These are phyloP conservation scores for Callionymus lyra DNA, from an alignment of 2,113 vertebrate genomes.

Conservation along the genomic window DNA sequence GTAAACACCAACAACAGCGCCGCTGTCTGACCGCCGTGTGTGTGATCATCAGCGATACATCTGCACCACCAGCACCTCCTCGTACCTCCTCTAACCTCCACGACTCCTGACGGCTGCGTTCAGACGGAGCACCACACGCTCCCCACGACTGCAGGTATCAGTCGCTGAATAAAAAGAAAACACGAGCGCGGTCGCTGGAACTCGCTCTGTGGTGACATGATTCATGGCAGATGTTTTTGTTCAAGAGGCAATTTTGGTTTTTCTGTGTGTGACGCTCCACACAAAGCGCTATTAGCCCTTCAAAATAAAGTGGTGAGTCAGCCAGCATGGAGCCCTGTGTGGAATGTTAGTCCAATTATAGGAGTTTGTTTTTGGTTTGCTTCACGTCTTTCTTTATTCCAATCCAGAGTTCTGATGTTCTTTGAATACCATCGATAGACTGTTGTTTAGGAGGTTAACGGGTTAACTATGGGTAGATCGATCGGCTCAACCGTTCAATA, in stretches of 20 bases:
- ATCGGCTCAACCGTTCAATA: no score
- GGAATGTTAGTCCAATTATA: not conserved
- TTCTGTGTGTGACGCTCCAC: conserved; percentile 19
- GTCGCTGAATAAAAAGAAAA: conserved; percentile 6
- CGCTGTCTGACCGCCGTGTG: conserved; percentile 12
- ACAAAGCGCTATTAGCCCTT: conserved; percentile 5
- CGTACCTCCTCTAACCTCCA: conserved; percentile 37
- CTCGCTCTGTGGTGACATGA: conserved; percentile 55
- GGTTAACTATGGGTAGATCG: no score
- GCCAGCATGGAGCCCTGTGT: not conserved
- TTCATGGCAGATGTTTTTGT: conserved; percentile 42
- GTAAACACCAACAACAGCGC: conserved; percentile 12
- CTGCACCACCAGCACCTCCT: conserved; percentile 4
- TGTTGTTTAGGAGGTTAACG: no score
- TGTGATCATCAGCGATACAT: conserved; percentile 35
- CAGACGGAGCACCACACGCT: conserved; percentile 17
- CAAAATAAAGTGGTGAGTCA: not conserved
- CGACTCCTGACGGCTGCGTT: conserved; percentile 39
- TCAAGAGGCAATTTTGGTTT: conserved; percentile 29
- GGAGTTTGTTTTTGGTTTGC: no score
- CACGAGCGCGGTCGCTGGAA: conserved; percentile 28
- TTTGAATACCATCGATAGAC: no score
- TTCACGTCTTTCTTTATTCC: no score
- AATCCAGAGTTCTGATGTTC: no score
- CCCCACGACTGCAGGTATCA: conserved; percentile 7